Evolutionary conservation across 2,113 vertebrate species (phyloP), one percentile per base, ranked within the genome.

Genomic region (Craseonycteris thonglongyai): DNA sequence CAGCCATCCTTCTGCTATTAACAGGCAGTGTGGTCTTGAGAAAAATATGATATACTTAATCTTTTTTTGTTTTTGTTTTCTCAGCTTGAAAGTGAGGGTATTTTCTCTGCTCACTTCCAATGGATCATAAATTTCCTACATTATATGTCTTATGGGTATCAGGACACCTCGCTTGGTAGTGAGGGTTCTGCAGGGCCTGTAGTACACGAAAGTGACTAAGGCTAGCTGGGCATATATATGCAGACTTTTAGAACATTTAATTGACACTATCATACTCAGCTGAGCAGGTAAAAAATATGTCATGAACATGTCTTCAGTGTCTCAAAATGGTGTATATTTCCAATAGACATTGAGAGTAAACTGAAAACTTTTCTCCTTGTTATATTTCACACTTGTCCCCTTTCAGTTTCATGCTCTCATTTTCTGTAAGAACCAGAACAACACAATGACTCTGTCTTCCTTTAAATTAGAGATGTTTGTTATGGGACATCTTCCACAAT

Each of bases 171-270:
- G 75, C 33, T 49, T 38, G 12, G 61, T 38, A 24, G 6, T 38
- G 6, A 7, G 7, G 21, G 1, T 11, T 14, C 33, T 51, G 16
- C 54, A 42, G 24, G 13, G n/a, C 9, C 19, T 35, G 2, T 0
- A 33, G n/a, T 42, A 33, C 5, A 35, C 0, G 28, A 4, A 65
- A 82, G 5, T 66, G 26, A 7, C 35, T 65, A 40, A 63, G 38
- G 10, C 18, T 54, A 22, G 19, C 15, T 19, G 58, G 28, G 7
- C 19, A 24, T 24, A 2, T 24, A 2, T 18, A 4, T 51, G 14
- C 7, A 65, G 59, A 75, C 71, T 78, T 45, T 89, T 38, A 58
- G 30, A 56, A 80, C n/a, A 88, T 89, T 86, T 76, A 24, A 71
- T 71, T 81, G 21, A 49, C 33, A 42, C 33, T 22, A 1, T 16